These are phyloP conservation scores for Prinia subflava DNA, from an alignment of 2,113 vertebrate species.

Conservation along the genomic window DNA sequence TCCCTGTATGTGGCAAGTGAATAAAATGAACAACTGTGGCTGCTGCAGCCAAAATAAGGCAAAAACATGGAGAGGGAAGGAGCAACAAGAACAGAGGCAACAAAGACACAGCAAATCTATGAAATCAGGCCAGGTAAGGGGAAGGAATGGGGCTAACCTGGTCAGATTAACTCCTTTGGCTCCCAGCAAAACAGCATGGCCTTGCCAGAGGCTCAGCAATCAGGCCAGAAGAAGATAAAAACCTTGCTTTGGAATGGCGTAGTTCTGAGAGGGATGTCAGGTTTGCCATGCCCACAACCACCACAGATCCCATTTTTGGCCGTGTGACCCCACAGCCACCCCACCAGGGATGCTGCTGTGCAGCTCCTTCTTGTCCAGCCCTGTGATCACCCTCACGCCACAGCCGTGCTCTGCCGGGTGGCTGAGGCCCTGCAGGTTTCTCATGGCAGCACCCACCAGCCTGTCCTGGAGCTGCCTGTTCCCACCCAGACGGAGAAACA, in stretches of 20 bases:
- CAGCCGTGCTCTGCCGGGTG: rapidly evolving
- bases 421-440: background rate
- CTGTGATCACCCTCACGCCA: background rate
- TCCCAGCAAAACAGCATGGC: background rate
- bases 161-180: background rate
- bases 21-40: background rate
- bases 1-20: background rate
- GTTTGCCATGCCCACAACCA: background rate
- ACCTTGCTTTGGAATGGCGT: background rate
- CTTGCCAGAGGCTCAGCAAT: rapidly evolving
- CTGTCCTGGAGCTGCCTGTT: background rate
- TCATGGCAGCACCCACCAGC: background rate
- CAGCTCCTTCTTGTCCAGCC: background rate
- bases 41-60: conserved; percentile 7
- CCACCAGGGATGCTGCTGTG: background rate
- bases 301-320: background rate
- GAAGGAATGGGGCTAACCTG: background rate
- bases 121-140: background rate
- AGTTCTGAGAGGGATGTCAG: background rate
- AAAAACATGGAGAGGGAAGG: background rate
- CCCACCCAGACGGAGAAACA: background rate
- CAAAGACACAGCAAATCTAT: background rate
- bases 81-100: background rate
- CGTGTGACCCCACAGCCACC: background rate
- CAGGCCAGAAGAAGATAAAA: background rate